phyloP scores from a whole-genome alignment of 2,797 vertebrate genomes.

The Dallia pectoralis region DNA sequence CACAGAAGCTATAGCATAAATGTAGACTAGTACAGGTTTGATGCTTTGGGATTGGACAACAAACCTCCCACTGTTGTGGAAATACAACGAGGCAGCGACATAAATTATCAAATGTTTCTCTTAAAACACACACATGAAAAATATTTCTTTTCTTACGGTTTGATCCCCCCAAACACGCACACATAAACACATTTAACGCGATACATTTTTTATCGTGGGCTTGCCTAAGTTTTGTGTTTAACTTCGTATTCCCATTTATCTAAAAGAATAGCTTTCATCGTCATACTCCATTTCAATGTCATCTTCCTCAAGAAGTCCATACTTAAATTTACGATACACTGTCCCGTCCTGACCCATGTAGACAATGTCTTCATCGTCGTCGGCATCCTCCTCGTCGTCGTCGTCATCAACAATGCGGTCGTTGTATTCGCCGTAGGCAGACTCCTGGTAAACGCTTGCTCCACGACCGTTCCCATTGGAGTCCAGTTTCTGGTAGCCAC shows the following conservation, averaged over 20 bases:
- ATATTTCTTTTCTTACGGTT: no score
- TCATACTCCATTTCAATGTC: constrained; percentile 91
- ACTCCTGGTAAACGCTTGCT: no score
- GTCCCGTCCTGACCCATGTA: constrained; percentile 94
- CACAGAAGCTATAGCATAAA: no score
- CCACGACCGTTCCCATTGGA: neutral
- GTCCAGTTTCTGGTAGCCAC: neutral
- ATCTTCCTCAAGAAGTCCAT: constrained; percentile 85
- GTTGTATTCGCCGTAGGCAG: no score
- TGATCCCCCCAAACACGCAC: no score
- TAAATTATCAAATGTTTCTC: no score
- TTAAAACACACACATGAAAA: no score
- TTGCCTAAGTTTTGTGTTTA: neutral
- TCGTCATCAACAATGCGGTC: constrained; percentile 57
- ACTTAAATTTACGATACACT: constrained; percentile 89
- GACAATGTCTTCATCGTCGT: constrained; percentile 87
- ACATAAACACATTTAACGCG: no score
- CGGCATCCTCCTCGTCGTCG: constrained; percentile 67
- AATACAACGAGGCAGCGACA: no score
- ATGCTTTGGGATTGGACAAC: no score
- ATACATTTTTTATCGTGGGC: neutral
- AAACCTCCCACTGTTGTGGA: no score
- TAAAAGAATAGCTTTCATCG: constrained; percentile 85
- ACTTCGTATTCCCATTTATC: constrained; percentile 46
- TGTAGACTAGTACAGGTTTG: no score